A percentile compares a stretch with the other conserved stretches of the same genome.
Evolutionary conservation across 2,113 vertebrate genomes (phyloP).

Genomic region (Galeopterus variegatus): DNA sequence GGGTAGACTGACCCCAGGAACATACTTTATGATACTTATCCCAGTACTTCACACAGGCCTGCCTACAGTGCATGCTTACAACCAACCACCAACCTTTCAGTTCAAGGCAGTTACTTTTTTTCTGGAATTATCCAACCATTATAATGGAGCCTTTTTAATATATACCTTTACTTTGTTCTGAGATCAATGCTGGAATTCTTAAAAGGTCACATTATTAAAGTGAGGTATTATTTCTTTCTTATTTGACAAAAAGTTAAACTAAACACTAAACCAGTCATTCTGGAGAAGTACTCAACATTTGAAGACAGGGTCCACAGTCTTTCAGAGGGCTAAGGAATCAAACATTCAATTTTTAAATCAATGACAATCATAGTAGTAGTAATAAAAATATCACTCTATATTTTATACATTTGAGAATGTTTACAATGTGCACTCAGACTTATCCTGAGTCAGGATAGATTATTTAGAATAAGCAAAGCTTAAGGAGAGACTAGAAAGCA

Average conservation of each 20-base stretch:
- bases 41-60: not conserved
- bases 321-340: slow-evolving; percentile 8
- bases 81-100: not conserved
- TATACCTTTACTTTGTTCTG: slow-evolving; percentile 52
- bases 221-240: slow-evolving; percentile 21
- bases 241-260: not conserved
- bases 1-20: not conserved
- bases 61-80: not conserved
- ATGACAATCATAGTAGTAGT: not conserved
- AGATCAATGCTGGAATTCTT: slow-evolving; percentile 35
- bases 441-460: not conserved
- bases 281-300: not conserved
- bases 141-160: not conserved
- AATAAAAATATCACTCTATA: not conserved
- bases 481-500: not conserved
- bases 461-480: slow-evolving; percentile 39
- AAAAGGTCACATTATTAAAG: not conserved
- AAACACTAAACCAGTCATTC: not conserved
- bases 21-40: not conserved
- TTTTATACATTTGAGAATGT: not conserved
- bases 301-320: not conserved
- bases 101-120: slow-evolving; percentile 23
- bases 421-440: not conserved
- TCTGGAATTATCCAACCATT: not conserved
- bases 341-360: not conserved